These are phyloP conservation scores for Ciona savignyi DNA, from an alignment of 23 tunicate species.

Conservation along the genomic window DNA sequence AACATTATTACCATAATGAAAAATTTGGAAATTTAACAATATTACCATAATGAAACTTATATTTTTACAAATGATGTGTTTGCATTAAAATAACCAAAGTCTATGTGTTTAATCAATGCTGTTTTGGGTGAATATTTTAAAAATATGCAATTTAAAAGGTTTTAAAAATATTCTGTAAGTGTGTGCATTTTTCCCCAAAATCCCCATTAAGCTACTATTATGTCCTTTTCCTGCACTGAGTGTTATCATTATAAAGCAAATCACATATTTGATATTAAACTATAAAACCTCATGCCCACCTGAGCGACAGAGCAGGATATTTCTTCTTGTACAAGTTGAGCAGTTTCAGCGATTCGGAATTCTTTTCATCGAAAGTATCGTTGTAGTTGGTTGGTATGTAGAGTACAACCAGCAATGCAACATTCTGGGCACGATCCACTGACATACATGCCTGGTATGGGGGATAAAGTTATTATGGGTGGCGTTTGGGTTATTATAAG, in stretches of 20 bases:
- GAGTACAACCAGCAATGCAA: slow-evolving; percentile 59
- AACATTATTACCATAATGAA: too few species aligned
- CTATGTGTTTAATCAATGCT: too few species aligned
- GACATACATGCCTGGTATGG: slow-evolving; percentile 93
- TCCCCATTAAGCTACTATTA: too few species aligned
- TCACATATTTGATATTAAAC: neutral
- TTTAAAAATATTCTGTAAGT: too few species aligned
- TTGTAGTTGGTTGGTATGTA: slow-evolving; percentile 8
- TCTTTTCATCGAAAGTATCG: slow-evolving; percentile 26
- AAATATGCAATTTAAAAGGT: too few species aligned
- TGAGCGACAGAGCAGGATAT: slow-evolving; percentile 69
- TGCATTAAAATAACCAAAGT: too few species aligned
- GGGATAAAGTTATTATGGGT: neutral
- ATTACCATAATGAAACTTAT: too few species aligned
- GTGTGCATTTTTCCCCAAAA: too few species aligned
- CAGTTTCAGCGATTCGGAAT: slow-evolving; percentile 39
- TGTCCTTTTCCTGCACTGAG: neutral
- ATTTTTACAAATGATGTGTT: too few species aligned
- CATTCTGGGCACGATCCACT: slow-evolving; percentile 49
- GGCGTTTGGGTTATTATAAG: neutral
- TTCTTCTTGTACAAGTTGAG: slow-evolving; percentile 83
- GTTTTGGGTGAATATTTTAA: too few species aligned
- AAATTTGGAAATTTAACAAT: too few species aligned
- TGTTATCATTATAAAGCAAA: neutral
- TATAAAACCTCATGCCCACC: slow-evolving; percentile 22